phyloP scores from a whole-genome alignment of 2,113 vertebrate genomes.

The Guaruba guarouba region DNA sequence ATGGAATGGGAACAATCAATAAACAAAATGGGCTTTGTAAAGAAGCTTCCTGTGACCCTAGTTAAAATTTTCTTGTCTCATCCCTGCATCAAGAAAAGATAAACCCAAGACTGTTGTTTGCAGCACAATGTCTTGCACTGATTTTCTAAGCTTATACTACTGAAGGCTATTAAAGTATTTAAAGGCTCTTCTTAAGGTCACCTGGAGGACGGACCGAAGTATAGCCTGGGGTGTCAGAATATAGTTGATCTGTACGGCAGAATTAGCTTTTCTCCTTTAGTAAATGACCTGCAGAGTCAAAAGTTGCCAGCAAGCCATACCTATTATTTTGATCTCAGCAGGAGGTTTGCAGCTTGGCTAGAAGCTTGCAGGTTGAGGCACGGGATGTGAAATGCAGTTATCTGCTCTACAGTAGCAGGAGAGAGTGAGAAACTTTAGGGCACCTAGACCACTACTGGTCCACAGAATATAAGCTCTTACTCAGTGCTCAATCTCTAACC shows the following conservation, averaged over 20 bases:
- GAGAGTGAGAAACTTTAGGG: neutral
- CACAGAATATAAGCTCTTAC: neutral
- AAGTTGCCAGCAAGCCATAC: neutral
- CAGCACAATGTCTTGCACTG: neutral
- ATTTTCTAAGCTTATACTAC: neutral
- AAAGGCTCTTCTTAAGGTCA: neutral
- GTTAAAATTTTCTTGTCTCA: neutral
- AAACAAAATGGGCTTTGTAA: conserved; percentile 3
- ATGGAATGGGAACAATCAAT: neutral
- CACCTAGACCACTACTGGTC: neutral
- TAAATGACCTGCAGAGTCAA: neutral
- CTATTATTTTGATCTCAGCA: neutral
- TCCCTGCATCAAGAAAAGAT: neutral
- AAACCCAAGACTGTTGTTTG: neutral
- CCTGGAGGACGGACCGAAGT: neutral
- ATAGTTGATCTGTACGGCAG: neutral
- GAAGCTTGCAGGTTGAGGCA: neutral
- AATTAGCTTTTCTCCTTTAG: neutral
- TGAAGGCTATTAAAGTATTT: neutral
- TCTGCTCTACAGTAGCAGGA: neutral
- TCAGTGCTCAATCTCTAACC: neutral
- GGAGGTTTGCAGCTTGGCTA: neutral
- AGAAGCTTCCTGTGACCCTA: neutral
- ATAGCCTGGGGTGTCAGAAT: neutral
- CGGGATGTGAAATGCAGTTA: neutral